Evolutionary conservation across 1,140 invertebrate genomes (phyloP), one percentile per base, ranked within the genome.

Genomic region (Drosophila nigrodunni): DNA sequence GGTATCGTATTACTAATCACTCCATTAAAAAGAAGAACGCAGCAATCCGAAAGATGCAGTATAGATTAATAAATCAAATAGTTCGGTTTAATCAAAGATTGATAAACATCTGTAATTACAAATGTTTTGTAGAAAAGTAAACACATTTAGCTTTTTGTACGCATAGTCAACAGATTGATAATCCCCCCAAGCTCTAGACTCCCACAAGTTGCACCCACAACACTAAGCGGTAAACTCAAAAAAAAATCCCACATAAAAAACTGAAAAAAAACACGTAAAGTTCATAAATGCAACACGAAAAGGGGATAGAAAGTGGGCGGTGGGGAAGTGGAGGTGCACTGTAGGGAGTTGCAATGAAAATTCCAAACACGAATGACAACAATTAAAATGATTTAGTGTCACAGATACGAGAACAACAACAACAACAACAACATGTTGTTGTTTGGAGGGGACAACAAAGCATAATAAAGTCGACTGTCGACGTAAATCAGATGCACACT

Each of bases 381-480:
- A 88, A 88, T 88, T 88, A 88, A 88, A 88, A 88, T 88, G 85
- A 88, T 88, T 88, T 88, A 89, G 80, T 89, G 80, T 74, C 62
- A 83, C 34, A 74, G 83, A 88, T 83, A 86, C 44, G 44, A 60
- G 58, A 49, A 66, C 60, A 60, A 73, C 52, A 75, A 50, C 49
- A 49, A 66, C 60, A 60, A 73, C 52, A 75, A 50, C 49, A 64
- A 66, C 60, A 59, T 9, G 8, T 13, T 35, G 30, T 30, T 13
- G 30, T 30, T 30, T 30, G 25, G 25, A 8, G 5, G 18, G 41
- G 41, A 47, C 35, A 67, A 61, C 49, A 69, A 60, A 69, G 67
- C 83, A 88, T 88, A 87, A 87, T 87, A 88, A 87, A 83, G 69
- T 88, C 77, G 30, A 66, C 79, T 88, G 79, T 82, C 83, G 83